Conservation (phyloP, 2,888 invertebrate genomes). For the Sepioteuthis lessoniana region DNA sequence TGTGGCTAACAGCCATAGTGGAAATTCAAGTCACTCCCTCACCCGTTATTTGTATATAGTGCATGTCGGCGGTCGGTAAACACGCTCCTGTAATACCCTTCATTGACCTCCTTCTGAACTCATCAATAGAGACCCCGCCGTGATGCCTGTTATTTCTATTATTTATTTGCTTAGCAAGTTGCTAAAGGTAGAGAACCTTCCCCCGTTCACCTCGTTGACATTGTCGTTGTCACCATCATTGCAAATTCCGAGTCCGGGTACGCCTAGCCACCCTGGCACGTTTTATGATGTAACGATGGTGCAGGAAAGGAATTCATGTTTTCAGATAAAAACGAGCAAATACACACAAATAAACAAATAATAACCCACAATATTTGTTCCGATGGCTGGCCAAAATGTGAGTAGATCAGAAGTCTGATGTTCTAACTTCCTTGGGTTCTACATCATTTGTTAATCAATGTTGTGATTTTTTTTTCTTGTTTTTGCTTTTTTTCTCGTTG, state of each 20-base stretch:
- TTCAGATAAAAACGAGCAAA: background rate
- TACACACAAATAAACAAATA: background rate
- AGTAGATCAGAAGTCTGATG: background rate
- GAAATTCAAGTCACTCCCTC: background rate
- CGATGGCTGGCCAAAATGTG: background rate
- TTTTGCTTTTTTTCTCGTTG: too few relatives aligned
- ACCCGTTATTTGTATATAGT: background rate
- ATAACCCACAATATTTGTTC: background rate
- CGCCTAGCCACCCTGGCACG: background rate
- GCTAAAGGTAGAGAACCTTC: background rate
- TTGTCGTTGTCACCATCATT: conserved; percentile 4
- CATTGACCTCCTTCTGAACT: conserved; percentile 20
- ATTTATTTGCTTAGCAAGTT: background rate
- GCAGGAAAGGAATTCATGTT: background rate
- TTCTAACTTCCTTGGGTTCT: background rate
- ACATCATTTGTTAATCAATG: too few relatives aligned
- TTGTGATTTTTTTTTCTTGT: too few relatives aligned
- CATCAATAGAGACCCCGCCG: background rate
- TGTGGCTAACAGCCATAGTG: conserved; percentile 17
- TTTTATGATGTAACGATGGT: background rate
- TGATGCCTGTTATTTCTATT: conserved; percentile 20
- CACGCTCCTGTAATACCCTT: conserved; percentile 20
- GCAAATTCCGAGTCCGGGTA: background rate
- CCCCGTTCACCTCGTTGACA: background rate
- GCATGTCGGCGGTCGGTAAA: background rate